These are phyloP conservation scores for Drosophila sp. DNA, from an alignment of 1,140 invertebrate species.

Conservation along the genomic window DNA sequence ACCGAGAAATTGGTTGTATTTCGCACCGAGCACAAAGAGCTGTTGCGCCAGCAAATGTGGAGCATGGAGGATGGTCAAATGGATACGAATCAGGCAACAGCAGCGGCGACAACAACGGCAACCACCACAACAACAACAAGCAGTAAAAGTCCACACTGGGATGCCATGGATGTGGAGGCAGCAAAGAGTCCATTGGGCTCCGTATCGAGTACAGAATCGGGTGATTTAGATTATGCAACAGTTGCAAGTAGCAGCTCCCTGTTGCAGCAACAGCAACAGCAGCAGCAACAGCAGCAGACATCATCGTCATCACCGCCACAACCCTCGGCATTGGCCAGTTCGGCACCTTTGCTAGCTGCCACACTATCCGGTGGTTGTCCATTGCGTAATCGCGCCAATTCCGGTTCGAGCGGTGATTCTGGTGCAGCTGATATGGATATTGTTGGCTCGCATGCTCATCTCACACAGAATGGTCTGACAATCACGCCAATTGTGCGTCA, in stretches of 20 bases:
- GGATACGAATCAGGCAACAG: slow-evolving; percentile 15
- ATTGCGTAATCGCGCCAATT: slow-evolving; percentile 89
- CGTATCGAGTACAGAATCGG: slow-evolving; percentile 92
- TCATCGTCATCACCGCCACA: slow-evolving; percentile 25
- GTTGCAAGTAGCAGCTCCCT: slow-evolving; percentile 84
- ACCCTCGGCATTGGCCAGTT: slow-evolving; percentile 80
- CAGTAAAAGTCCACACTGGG: slow-evolving; percentile 86
- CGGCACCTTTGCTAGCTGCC: slow-evolving; percentile 89
- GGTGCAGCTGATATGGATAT: slow-evolving; percentile 88
- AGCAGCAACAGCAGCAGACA: slow-evolving; percentile 45
- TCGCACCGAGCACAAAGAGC: slow-evolving; percentile 93
- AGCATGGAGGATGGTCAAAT: slow-evolving; percentile 86
- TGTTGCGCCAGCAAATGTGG: slow-evolving; percentile 89
- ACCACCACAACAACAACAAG: too few relatives aligned
- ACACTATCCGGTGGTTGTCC: slow-evolving; percentile 88
- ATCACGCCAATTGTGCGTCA: slow-evolving; percentile 86
- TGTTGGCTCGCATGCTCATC: slow-evolving; percentile 86
- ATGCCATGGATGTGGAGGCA: slow-evolving; percentile 90
- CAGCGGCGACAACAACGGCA: background rate
- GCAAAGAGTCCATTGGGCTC: slow-evolving; percentile 91
- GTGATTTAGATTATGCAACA: slow-evolving; percentile 83
- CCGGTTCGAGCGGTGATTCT: slow-evolving; percentile 90
- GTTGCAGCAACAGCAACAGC: slow-evolving; percentile 83
- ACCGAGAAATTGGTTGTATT: slow-evolving; percentile 97
- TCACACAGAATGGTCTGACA: slow-evolving; percentile 87